Evolutionary conservation across 2,797 vertebrate genomes (phyloP).

Genomic region (Crenichthys baileyi): DNA sequence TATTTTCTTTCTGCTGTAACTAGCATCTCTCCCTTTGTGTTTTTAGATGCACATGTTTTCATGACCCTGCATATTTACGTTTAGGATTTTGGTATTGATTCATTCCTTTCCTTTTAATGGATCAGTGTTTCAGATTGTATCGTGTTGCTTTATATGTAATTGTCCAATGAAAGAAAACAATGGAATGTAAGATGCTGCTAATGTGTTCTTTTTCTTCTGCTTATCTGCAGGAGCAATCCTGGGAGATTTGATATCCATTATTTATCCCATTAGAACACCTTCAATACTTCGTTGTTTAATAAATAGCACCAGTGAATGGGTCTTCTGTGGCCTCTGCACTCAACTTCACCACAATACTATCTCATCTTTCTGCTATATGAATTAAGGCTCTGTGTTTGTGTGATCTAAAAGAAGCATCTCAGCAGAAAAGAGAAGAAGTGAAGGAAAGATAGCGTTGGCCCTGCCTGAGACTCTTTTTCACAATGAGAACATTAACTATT

Average conservation of each 20-base stretch:
- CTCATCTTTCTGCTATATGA: slow-evolving; percentile 59
- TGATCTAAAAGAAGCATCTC: slow-evolving; percentile 33
- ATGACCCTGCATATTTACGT: not conserved
- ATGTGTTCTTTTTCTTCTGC: not conserved
- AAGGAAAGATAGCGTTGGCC: slow-evolving; percentile 3
- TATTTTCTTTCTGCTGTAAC: not conserved
- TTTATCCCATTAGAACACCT: slow-evolving; percentile 17
- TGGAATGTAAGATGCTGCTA: not conserved
- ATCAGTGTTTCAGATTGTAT: not conserved
- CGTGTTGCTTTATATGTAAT: not conserved
- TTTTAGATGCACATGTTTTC: not conserved
- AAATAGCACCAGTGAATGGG: slow-evolving; percentile 44
- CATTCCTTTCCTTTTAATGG: not conserved
- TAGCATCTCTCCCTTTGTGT: not conserved
- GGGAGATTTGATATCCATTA: not conserved
- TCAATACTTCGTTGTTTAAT: slow-evolving; percentile 36
- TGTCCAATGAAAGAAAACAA: not conserved
- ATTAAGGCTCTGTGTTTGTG: slow-evolving; percentile 14
- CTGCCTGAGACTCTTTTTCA: slow-evolving; percentile 22
- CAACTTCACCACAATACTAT: slow-evolving; percentile 44
- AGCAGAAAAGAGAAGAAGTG: slow-evolving; percentile 15
- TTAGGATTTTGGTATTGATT: not conserved
- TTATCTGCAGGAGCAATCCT: not conserved
- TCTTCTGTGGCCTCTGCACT: slow-evolving; percentile 46
- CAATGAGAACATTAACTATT: slow-evolving; percentile 62